Evolutionary conservation across 2,797 vertebrate species (phyloP).

Genomic region (Picus viridis): DNA sequence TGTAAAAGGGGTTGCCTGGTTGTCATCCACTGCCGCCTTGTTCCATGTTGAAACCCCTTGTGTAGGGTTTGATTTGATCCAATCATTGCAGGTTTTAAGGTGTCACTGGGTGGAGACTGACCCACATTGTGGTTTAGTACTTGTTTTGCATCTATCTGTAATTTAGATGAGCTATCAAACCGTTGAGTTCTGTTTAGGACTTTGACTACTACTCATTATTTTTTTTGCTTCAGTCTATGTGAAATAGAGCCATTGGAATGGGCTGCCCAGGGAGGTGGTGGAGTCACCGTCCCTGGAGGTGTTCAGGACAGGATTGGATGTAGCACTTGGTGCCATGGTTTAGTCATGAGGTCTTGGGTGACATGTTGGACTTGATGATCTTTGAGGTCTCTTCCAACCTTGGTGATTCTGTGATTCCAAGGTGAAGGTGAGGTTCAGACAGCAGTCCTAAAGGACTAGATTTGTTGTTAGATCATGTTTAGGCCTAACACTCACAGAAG

Average conservation of each 20-base stretch:
- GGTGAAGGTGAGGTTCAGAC: background rate
- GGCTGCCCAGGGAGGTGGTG: too few relatives aligned
- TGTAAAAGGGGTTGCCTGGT: background rate
- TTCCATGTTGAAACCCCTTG: background rate
- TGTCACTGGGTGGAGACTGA: background rate
- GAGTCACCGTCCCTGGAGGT: too few relatives aligned
- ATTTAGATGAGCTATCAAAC: background rate
- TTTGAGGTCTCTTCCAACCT: too few relatives aligned
- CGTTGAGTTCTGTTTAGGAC: background rate
- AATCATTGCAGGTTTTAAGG: background rate
- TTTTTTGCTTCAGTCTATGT: background rate
- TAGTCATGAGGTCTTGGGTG: too few relatives aligned
- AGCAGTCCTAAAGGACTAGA: background rate
- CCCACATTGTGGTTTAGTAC: background rate
- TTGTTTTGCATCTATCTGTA: background rate
- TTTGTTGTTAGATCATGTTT: fast-evolving
- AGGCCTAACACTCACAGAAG: background rate
- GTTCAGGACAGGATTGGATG: too few relatives aligned
- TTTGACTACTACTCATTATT: background rate
- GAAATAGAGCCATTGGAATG: background rate
- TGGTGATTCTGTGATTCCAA: background rate
- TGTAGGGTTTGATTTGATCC: background rate
- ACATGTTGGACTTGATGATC: too few relatives aligned
- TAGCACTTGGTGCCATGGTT: too few relatives aligned
- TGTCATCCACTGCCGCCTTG: fast-evolving